A percentile compares a stretch with the other conserved stretches of the same genome.
Conservation (phyloP, 2,888 invertebrate species). For the Anticlea derivata region DNA sequence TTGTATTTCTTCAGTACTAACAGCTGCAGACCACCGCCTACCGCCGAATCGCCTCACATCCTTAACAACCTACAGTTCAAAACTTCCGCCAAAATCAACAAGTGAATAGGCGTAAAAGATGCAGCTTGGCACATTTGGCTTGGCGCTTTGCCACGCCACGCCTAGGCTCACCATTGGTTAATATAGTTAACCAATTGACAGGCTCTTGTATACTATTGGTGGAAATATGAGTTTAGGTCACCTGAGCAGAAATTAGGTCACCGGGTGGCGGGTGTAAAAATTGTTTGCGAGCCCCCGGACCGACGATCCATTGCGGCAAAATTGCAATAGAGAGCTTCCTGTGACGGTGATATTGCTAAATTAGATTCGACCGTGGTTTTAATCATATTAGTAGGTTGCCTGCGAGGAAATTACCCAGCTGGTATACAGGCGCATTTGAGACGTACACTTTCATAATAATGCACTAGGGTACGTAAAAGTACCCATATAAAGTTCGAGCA, state of each 20-base stretch:
- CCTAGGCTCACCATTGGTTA: slow-evolving; percentile 81
- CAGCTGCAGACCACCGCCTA: slow-evolving; percentile 16
- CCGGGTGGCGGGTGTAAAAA: slow-evolving; percentile 48
- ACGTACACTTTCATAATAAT: background rate
- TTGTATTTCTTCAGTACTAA: slow-evolving; percentile 8
- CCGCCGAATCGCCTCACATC: slow-evolving; percentile 15
- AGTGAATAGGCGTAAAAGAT: slow-evolving; percentile 69
- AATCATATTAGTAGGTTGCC: slow-evolving; percentile 21
- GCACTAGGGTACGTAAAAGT: background rate
- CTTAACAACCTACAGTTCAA: slow-evolving; percentile 34
- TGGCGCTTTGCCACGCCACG: slow-evolving; percentile 82
- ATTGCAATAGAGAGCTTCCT: slow-evolving; percentile 28
- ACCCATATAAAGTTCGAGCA: no score
- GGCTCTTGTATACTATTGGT: slow-evolving; percentile 72
- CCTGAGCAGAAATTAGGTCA: slow-evolving; percentile 67
- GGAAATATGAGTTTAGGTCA: slow-evolving; percentile 64
- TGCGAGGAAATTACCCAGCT: slow-evolving; percentile 11
- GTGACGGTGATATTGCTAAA: slow-evolving; percentile 26
- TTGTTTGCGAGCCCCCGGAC: slow-evolving; percentile 29
- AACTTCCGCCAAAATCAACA: slow-evolving; percentile 62
- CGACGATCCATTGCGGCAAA: slow-evolving; percentile 28
- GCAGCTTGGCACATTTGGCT: slow-evolving; percentile 55
- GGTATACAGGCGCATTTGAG: background rate
- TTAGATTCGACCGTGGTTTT: slow-evolving; percentile 26
- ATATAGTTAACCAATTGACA: slow-evolving; percentile 83